Base-by-base conservation (phyloP, 2,888 invertebrate species). In the Tenthredo mesomela region DNA sequence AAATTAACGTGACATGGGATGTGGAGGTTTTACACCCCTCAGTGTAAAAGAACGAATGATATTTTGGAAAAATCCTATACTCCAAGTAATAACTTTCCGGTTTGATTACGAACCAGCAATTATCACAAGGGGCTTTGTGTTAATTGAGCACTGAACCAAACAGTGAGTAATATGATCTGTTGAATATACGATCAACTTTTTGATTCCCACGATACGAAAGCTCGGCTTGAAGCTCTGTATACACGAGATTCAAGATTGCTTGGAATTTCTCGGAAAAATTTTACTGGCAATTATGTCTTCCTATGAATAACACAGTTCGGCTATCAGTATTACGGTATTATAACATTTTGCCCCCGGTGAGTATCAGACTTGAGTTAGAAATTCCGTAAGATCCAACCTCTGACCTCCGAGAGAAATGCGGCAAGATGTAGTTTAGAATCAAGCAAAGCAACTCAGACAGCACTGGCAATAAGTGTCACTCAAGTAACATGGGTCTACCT, bases 391-490 rank as follows among this genome's bases (percentile, higher is more conserved):
- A 58, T 58, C 40, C 37, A 40, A 29, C 80, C 37, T 80, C 80
- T 80, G 80, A 80, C 80, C 80, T 40, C 15, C 4, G 1, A 80
- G 58, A 40, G 37, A 33, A 61, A 40, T 61, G 61, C 33, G n/a
- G 61, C 80, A 80, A 80, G 21, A 61, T 61, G 25, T 80, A 61
- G 58, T 80, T 50, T 47, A 29, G 67, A 70, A 82, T 82, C 67
- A 33, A 70, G 67, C 82, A 82, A 82, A 82, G n/a, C 82, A 29
- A 67, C 67, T 43, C 61, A 85, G 85, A 82, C 85, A 87, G 86
- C 84, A 83, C 77, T 84, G 78, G 90, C 90, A 91, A 91, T 91
- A 91, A 91, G 88, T 90, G 91, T 91, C 91, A 90, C 85, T 87
- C 87, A 87, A 87, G 87, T 87, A 89, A 88, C 90, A 88, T 87